Base-by-base conservation (phyloP, 2,797 vertebrate species). In the Typhlichthys eigenmanni region DNA sequence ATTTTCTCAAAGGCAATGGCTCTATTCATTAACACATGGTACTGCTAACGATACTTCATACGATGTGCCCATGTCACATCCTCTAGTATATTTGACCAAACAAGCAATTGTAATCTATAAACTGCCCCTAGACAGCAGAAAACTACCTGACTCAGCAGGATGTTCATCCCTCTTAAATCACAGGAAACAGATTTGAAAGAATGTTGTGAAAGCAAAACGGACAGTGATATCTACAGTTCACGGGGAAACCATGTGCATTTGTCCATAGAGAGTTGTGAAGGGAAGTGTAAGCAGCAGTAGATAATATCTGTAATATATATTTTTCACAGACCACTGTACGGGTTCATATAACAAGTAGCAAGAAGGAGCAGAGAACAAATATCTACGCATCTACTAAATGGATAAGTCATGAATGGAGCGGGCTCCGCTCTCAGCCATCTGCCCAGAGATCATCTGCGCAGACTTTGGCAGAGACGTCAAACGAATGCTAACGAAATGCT, bases 171-270 rank as follows among this genome's bases (percentile, higher is more conserved):
- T 62, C 53, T 68, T 67, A 57, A 29, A 61, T 34, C 53, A 71
- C 64, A 57, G 63, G 54, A 85, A 83, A 75, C 63, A 24, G 65
- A 85, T 79, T 45, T 60, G 61, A 81, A 80, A 79, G 51, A 13
- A 64, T 63, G 53, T 7, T 52, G 51, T 55, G 11, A 14, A 13
- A 19, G 38, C 7, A 47, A 69, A 52, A 57, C n/a, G 43, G 16
- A 5, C 55, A 10, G n/a, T 10, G 43, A 46, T 10, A 13, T 54
- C 17, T 38, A 45, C 43, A 46, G 24, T 29, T 3, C 24, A 29
- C 24, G 11, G 43, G 13, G 8, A 43, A 45, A 5, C 34, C 29
- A 16, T 34, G 43, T 43, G 38, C 38, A 43, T 43, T 43, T 43
- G 38, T 7, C 8, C 38, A 8, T 43, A 43, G 9, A 7, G 9